Percentiles rank a stretch among this genome's conserved stretches.
phyloP scores from a whole-genome alignment of 2,113 vertebrate species.

The Larimichthys polyactis region DNA sequence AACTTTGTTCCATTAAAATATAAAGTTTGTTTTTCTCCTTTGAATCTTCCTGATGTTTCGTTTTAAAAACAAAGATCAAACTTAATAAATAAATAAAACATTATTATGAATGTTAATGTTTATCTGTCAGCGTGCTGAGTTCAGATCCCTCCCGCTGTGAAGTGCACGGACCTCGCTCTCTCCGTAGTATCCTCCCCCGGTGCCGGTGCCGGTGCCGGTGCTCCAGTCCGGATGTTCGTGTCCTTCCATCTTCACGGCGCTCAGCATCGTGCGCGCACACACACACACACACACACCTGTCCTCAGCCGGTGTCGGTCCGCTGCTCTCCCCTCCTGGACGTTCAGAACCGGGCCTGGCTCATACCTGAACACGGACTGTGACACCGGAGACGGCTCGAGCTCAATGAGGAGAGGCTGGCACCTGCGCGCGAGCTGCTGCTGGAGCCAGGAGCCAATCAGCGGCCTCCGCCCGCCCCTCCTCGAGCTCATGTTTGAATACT shows the following conservation, averaged over 20 bases:
- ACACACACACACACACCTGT: neutral
- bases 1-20: too few relatives aligned
- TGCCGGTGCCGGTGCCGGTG: slow-evolving; percentile 86
- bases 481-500: slow-evolving; percentile 82
- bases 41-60: too few relatives aligned
- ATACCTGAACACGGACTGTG: slow-evolving; percentile 26
- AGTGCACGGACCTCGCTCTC: slow-evolving; percentile 88
- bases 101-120: neutral
- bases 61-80: too few relatives aligned
- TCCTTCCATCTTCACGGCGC: slow-evolving; percentile 96
- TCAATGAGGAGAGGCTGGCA: slow-evolving; percentile 79
- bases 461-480: slow-evolving; percentile 71
- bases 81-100: too few relatives aligned
- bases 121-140: slow-evolving; percentile 9
- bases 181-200: slow-evolving; percentile 85
- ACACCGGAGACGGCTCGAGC: slow-evolving; percentile 66
- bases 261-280: slow-evolving; percentile 87
- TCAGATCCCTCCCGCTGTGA: slow-evolving; percentile 67
- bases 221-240: slow-evolving; percentile 94
- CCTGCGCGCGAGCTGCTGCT: slow-evolving; percentile 39
- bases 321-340: neutral
- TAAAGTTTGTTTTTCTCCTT: too few relatives aligned
- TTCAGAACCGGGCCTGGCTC: neutral
- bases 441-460: slow-evolving; percentile 48
- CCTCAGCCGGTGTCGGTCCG: slow-evolving; percentile 2